phyloP scores from a whole-genome alignment of 2,888 invertebrate genomes.

The Eilema griseolum region DNA sequence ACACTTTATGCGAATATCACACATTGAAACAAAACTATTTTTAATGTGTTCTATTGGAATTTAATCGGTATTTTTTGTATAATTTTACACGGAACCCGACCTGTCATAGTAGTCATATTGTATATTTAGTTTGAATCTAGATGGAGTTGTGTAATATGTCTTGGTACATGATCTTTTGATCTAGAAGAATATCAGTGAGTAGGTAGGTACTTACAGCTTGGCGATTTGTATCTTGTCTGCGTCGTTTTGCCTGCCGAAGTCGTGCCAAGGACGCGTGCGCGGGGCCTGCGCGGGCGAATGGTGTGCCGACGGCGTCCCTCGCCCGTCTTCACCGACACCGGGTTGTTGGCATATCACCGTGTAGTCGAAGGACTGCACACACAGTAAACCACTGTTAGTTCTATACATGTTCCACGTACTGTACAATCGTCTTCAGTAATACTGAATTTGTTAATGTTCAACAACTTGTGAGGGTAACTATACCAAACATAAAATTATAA shows the following conservation, averaged over 20 bases:
- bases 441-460: not conserved
- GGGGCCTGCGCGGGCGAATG: conserved; percentile 88
- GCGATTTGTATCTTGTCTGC: conserved; percentile 99
- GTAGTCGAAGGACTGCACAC: conserved; percentile 95
- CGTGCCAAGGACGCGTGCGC: conserved; percentile 96
- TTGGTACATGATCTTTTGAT: not conserved
- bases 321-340: conserved; percentile 85
- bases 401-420: not conserved
- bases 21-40: not conserved
- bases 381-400: conserved; percentile 17
- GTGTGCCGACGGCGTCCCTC: conserved; percentile 88
- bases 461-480: not conserved
- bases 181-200: conserved; percentile 9
- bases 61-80: not conserved
- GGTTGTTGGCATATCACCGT: conserved; percentile 94
- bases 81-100: too few relatives aligned
- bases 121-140: not conserved
- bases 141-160: not conserved
- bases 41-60: not conserved
- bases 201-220: conserved; percentile 98
- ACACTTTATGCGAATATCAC: not conserved
- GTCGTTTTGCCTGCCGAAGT: conserved; percentile 97
- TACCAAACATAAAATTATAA: not conserved
- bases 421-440: too few relatives aligned
- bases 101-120: not conserved